Evolutionary conservation across 2,888 invertebrate species (phyloP), one percentile per base, ranked within the genome.

Genomic region (Cheilosia pagana): DNA sequence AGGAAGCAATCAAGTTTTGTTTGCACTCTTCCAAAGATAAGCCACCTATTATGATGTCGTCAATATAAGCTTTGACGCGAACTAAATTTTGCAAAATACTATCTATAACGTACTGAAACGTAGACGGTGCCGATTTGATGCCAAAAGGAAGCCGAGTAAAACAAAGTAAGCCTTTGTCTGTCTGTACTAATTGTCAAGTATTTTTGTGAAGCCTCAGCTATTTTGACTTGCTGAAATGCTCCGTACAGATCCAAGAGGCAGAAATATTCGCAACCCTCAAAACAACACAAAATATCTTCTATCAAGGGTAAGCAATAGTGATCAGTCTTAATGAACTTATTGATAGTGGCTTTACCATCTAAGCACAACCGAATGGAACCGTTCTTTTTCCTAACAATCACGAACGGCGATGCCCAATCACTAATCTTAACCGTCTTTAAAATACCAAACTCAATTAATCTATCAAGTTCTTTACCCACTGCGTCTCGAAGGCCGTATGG

Each of bases 1-100:
- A 50, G 4, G 52, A 43, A 31, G 41, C 43, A 19, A 62, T 41
- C 25, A 74, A 23, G 16, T 60, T 63, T 14, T 35, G 10, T 7
- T 39, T 63, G 23, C 62, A 74, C 10, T 41, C 50, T 52, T 53
- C 52, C 41, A 25, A 53, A 16, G 52, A 48, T 19, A 14, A 12
- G 39, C 62, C 74, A 8, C 62, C 62, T 16, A 74, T 39, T 6
- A 74, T 63, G 10, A 74, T 60, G 31, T 74, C 74, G 45, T 74
- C 63, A 25, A 63, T 52, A 62, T 74, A 74, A 10, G 31, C 53
- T 31, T 41, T 60, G 10, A 62, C 50, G n/a, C 23, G 43, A 16
- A 16, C 31, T 31, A 70, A 23, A n/a, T 57, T 57, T 31, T 70
- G 41, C n/a, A 70, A 57, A 35, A 53, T 45, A 23, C 57, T 25